These are phyloP conservation scores for Neoarius graeffei DNA, from an alignment of 2,113 vertebrate species.

Conservation along the genomic window DNA sequence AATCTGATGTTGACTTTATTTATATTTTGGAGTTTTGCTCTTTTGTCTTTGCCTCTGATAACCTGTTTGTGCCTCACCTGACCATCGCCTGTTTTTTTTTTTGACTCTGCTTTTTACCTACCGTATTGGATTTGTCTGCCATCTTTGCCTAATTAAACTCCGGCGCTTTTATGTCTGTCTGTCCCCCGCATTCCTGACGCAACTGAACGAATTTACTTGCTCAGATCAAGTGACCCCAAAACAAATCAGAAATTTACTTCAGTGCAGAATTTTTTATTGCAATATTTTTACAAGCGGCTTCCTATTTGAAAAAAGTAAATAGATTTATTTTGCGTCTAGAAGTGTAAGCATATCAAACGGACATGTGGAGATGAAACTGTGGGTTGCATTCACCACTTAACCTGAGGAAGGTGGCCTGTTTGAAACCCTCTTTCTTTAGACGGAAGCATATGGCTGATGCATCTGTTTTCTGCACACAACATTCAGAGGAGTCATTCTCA, in stretches of 20 bases:
- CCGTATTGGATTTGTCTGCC: too few species aligned
- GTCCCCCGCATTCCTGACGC: too few species aligned
- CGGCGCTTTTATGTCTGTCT: too few species aligned
- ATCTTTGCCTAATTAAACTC: too few species aligned
- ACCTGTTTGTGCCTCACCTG: too few species aligned
- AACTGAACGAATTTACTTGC: neutral
- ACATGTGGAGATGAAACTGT: conserved; percentile 62
- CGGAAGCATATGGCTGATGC: conserved; percentile 76
- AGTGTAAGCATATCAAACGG: conserved; percentile 20
- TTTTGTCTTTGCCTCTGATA: too few species aligned
- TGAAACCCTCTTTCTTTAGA: conserved; percentile 74
- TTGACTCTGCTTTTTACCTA: too few species aligned
- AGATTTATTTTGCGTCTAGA: conserved; percentile 60
- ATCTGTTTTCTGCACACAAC: conserved; percentile 73
- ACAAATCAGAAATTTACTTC: neutral
- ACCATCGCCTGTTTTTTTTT: too few species aligned
- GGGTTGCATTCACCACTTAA: conserved; percentile 74
- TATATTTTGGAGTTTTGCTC: too few species aligned
- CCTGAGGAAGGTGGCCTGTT: conserved; percentile 63
- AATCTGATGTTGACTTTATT: too few species aligned
- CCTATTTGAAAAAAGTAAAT: conserved; percentile 17
- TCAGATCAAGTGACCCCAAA: neutral
- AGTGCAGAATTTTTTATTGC: neutral
- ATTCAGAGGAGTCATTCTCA: conserved; percentile 75
- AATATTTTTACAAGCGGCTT: neutral